Conservation (phyloP, 2,113 vertebrate genomes). For the Caracal caracal region DNA sequence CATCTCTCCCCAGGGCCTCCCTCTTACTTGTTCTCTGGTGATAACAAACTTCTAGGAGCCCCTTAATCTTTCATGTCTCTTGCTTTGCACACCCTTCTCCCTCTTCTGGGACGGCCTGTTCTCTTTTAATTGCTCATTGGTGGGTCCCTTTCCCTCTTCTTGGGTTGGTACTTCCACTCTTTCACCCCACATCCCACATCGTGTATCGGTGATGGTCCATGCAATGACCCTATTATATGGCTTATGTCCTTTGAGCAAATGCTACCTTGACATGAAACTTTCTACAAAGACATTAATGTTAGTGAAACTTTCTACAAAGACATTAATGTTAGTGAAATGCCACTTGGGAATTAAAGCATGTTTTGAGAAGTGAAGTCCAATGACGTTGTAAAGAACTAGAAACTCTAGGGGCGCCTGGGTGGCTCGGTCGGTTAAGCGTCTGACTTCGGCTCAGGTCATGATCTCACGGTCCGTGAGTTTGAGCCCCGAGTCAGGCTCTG, state of each 20-base stretch:
- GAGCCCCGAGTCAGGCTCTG: no score
- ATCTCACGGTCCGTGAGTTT: no score
- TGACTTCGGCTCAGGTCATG: no score
- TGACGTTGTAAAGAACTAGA: not conserved
- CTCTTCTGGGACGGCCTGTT: not conserved
- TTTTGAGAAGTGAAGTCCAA: not conserved
- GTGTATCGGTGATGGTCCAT: not conserved
- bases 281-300: not conserved
- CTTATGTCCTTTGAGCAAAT: not conserved
- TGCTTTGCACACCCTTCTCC: not conserved
- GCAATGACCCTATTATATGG: not conserved
- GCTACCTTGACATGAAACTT: not conserved
- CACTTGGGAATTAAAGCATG: not conserved
- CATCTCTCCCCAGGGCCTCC: fast-evolving
- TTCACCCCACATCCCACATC: not conserved
- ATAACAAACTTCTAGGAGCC: not conserved
- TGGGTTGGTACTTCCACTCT: not conserved
- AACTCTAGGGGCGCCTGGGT: not conserved
- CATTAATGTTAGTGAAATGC: not conserved
- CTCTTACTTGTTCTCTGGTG: not conserved
- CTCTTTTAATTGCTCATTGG: not conserved
- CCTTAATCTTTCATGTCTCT: not conserved
- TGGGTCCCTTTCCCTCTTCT: not conserved
- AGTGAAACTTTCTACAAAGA: not conserved
- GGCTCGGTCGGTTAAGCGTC: no score